Evolutionary conservation across 2,797 vertebrate genomes (phyloP), one percentile per base, ranked within the genome.

Genomic region (Hemitrygon akajei): DNA sequence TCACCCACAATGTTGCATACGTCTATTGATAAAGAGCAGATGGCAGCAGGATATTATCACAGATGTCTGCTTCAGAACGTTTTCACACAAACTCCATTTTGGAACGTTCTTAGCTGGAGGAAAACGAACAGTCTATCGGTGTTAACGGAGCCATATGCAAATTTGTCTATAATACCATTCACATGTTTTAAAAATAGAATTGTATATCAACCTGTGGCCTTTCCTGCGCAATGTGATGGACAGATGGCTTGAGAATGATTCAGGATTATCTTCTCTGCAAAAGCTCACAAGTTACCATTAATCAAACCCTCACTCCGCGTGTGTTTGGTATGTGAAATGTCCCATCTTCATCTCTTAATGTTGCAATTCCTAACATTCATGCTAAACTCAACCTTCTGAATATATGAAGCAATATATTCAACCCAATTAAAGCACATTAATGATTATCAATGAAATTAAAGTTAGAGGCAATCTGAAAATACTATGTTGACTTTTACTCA

Each of bases 111-210:
- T 40, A 40, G 16, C 30, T 22, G 58, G 71, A 93, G 71, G 91
- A 76, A 58, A 11, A 56, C 1, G 30, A 47, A 27, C 25, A 73
- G 69, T n/a, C 91, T 75, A 76, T 73, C 71, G 73, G 71, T 75
- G 91, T 76, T 93, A 56, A 58, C 27, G n/a, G 73, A 76, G 66
- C 47, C 40, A 92, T 30, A 75, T 93, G 91, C 71, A 93, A 76
- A 75, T 93, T 76, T 75, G 40, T n/a, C 91, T 75, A n/a, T 56
- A 75, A 93, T 47, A 47, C 71, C 69, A 76, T 56, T 93, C 69
- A 75, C 91, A 93, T 58, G 47, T 75, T 92, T 92, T 76, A 93
- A 75, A 93, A 93, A 93, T 75, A 93, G 71, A 58, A 27, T n/a
- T 37, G 69, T 66, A 37, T 58, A 93, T 93, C 69, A 93, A 58